Base-by-base conservation (phyloP, 2,888 invertebrate genomes). In the Polyommatus icarus region DNA sequence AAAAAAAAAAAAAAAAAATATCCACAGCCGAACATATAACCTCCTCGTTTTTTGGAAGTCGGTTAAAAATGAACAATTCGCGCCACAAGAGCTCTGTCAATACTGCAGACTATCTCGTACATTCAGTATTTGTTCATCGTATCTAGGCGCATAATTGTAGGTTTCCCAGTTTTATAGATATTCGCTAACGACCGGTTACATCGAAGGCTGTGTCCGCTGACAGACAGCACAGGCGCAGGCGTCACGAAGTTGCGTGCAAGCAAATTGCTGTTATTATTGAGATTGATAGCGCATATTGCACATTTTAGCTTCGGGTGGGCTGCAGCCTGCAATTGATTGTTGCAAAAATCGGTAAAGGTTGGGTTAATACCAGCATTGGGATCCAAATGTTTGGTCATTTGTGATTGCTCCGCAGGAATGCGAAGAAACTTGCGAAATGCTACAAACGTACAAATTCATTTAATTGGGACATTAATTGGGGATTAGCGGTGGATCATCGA, bases 201-300 rank as follows among this genome's bases (percentile, higher is more conserved):
- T 81, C 82, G 82, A 82, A 83, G 82, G 83, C 84, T 86, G 84
- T 81, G 67, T 20, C 84, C 81, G 82, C 83, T 76, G 84, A 84
- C 84, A 80, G 83, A 80, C 80, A 80, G 84, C 83, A 83, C 78
- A 82, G 81, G 80, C 78, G 79, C 81, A 83, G 83, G 84, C 80
- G 79, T 50, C 80, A 82, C 80, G 81, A 80, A 79, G 82, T 81
- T 83, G 82, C 83, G 80, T 83, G 83, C 84, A 83, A 82, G 78
- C 82, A 82, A 84, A 84, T 84, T 84, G 82, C 82, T 29, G 78
- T 80, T 82, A 83, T 84, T 84, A 84, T 80, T 82, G 81, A 84
- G 84, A 84, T 84, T 84, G 84, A 84, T 84, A 81, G 80, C 72
- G 80, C 82, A 80, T 83, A 81, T 83, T 83, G 81, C 82, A 79